Evolutionary conservation across 2,888 invertebrate genomes (phyloP), one percentile per base, ranked within the genome.

Genomic region (Thecophora atra): DNA sequence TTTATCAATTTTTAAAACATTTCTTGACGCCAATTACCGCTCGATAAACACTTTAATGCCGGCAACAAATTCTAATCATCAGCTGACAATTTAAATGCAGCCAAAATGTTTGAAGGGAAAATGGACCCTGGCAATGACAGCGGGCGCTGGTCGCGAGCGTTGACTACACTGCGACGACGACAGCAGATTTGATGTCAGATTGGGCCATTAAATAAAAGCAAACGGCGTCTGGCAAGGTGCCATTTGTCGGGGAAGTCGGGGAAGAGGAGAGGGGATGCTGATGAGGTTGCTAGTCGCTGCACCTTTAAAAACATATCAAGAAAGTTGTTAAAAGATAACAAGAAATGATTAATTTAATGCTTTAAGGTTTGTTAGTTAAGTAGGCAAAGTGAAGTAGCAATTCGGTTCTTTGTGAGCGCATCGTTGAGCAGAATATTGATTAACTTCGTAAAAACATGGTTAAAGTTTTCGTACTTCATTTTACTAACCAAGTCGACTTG

Each of bases 61-160:
- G 30, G n/a, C 8, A 26, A 60, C 15, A 60, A n/a, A 47, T 47
- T 8, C 15, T n/a, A 13, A 26, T 60, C 60, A 60, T 30, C 11
- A 58, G 28, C 28, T 28, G n/a, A 17, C 17, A n/a, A 7, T 30
- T 60, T 8, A 26, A 26, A 30, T 28, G 60, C 30, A n/a, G 17
- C 60, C 60, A 26, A 60, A 5, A 60, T 26, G 30, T n/a, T 60
- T 30, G 17, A 26, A 13, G 15, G 13, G 5, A 60, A 60, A 30
- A 60, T 28, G 28, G n/a, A 60, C 60, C 60, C 26, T 63, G 63
- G 42, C 42, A 17, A 37, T 63, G 63, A 21, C 63, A 63, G 63
- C 28, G 17, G 26, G 13, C 17, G n/a, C 3, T n/a, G n/a, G n/a
- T n/a, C n/a, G n/a, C n/a, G n/a, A n/a, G n/a, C n/a, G n/a, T n/a